These are phyloP conservation scores for Lochmaea capreae DNA, from an alignment of 2,888 invertebrate genomes.

Conservation along the genomic window DNA sequence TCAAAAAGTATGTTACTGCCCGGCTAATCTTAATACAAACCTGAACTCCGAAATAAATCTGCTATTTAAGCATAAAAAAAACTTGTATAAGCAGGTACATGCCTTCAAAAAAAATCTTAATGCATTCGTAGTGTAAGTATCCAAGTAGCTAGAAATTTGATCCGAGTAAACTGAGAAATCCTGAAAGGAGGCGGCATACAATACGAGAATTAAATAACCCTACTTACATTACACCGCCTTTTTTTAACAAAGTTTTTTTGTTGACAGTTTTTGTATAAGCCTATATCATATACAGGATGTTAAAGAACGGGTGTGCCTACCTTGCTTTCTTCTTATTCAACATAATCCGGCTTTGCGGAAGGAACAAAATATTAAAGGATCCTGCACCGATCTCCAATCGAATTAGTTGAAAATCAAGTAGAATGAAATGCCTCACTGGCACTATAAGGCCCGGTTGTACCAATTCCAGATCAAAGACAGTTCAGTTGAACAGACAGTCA, in stretches of 20 bases:
- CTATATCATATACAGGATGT: slow-evolving; percentile 21
- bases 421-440: no score
- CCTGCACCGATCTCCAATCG: not conserved
- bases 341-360: slow-evolving; percentile 1
- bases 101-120: slow-evolving; percentile 40
- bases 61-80: slow-evolving; percentile 1
- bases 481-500: no score
- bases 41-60: not conserved
- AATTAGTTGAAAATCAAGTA: no score
- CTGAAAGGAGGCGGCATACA: slow-evolving; percentile 50
- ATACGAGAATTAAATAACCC: slow-evolving; percentile 28
- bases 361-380: not conserved
- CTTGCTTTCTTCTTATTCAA: slow-evolving; percentile 1
- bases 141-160: slow-evolving; percentile 51
- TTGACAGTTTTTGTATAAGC: slow-evolving; percentile 6
- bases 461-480: no score
- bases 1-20: no score
- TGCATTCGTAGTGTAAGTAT: slow-evolving; percentile 47
- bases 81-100: slow-evolving; percentile 28
- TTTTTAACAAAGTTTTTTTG: slow-evolving; percentile 22
- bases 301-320: slow-evolving; percentile 27
- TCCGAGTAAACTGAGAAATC: slow-evolving; percentile 49
- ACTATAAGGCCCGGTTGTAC: no score
- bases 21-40: no score
- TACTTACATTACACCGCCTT: slow-evolving; percentile 25